Conservation (phyloP, 2,888 invertebrate species). For the Amorpha juglandis region DNA sequence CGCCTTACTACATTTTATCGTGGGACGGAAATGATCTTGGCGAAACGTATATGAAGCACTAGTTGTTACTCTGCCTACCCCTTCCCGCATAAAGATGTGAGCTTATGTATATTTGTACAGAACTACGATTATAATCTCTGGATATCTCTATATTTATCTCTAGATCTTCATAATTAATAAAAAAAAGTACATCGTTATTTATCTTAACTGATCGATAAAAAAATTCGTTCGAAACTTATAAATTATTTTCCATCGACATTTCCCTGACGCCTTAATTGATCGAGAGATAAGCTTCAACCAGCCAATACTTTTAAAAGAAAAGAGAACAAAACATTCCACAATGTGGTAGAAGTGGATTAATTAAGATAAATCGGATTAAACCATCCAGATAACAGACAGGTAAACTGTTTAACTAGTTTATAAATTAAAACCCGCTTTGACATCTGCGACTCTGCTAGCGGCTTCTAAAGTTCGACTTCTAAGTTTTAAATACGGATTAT, state of each 20-base stretch:
- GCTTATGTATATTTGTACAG: too few relatives aligned
- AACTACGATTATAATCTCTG: background rate
- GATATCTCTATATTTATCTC: background rate
- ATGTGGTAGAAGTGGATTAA: conserved; percentile 37
- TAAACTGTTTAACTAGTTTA: conserved; percentile 29
- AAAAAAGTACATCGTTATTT: background rate
- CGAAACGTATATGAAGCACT: too few relatives aligned
- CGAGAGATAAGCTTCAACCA: conserved; percentile 20
- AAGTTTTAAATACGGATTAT: conserved; percentile 12
- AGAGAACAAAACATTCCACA: conserved; percentile 28
- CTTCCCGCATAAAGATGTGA: too few relatives aligned
- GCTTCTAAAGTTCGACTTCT: too few relatives aligned
- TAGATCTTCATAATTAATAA: background rate
- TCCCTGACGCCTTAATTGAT: conserved; percentile 21
- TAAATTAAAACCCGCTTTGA: conserved; percentile 26
- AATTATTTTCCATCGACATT: conserved; percentile 1
- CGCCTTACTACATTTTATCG: too few relatives aligned
- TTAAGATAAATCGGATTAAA: conserved; percentile 41
- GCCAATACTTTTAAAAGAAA: conserved; percentile 29
- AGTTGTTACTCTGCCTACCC: too few relatives aligned
- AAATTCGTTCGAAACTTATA: background rate
- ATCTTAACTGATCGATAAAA: background rate
- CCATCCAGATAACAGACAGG: conserved; percentile 32
- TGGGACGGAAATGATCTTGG: too few relatives aligned
- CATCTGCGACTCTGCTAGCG: conserved; percentile 22